These are phyloP conservation scores for Stichodactyla mertensii DNA, from an alignment of 64 coral and sea anemone species.

Conservation along the genomic window DNA sequence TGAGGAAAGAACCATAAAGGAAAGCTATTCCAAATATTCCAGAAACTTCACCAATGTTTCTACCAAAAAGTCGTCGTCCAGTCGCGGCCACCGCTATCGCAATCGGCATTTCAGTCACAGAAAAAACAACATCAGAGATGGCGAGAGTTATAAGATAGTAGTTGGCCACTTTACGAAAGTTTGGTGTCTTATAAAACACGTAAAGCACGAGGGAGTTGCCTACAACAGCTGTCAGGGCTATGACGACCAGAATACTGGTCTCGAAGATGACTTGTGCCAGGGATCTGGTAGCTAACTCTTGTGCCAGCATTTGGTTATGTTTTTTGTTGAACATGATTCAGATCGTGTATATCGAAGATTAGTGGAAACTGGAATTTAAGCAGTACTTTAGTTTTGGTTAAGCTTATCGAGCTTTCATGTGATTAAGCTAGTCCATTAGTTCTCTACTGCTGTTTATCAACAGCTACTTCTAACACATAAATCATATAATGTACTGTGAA, in stretches of 20 bases:
- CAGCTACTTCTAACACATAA: too few species aligned
- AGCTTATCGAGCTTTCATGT: too few species aligned
- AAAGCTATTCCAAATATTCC: conserved; percentile 3
- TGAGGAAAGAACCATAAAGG: conserved; percentile 25
- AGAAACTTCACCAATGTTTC: conserved; percentile 8
- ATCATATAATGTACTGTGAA: too few species aligned
- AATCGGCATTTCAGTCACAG: conserved; percentile 15
- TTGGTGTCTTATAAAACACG: conserved; percentile 36
- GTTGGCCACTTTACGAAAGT: conserved; percentile 31
- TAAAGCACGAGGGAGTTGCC: conserved; percentile 35
- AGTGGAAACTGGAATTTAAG: neutral
- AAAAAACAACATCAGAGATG: conserved; percentile 15
- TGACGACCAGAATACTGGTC: conserved; percentile 20
- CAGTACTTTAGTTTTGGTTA: too few species aligned
- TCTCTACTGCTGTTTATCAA: too few species aligned
- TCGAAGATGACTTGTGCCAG: conserved; percentile 23
- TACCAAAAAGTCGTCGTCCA: conserved; percentile 19
- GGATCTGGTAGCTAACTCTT: neutral
- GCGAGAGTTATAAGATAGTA: conserved; percentile 31
- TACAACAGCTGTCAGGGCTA: conserved; percentile 10
- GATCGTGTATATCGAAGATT: neutral
- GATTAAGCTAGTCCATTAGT: too few species aligned
- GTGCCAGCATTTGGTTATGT: neutral
- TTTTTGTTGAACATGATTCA: neutral
- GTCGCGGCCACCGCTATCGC: conserved; percentile 21